These are phyloP conservation scores for Spheniscus mendiculus DNA, from an alignment of 2,113 vertebrate genomes.

Conservation along the genomic window DNA sequence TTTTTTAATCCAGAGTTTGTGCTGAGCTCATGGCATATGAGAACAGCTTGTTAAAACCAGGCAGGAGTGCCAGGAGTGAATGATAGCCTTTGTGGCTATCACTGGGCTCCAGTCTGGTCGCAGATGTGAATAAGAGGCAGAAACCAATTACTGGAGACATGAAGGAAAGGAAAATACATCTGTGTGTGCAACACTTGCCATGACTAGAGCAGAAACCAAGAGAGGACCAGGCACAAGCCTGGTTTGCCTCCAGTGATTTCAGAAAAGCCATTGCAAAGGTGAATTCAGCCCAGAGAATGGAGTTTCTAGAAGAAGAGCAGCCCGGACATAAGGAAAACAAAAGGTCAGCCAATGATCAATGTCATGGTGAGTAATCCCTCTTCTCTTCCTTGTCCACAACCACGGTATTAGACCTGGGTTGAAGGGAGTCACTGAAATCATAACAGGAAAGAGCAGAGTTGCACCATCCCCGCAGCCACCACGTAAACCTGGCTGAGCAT, in stretches of 20 bases:
- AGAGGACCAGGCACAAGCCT: background rate
- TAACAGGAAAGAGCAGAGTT: background rate
- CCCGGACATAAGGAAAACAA: background rate
- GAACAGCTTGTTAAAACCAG: background rate
- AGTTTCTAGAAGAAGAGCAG: background rate
- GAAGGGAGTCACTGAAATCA: background rate
- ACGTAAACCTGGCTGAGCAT: rapidly evolving
- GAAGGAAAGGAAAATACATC: background rate
- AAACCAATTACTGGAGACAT: background rate
- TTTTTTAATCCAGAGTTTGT: background rate
- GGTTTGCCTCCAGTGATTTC: background rate
- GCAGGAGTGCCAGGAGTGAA: background rate
- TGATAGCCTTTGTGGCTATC: background rate
- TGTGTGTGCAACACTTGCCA: background rate
- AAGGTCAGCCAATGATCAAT: background rate
- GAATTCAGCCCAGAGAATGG: background rate
- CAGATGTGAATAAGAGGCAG: background rate
- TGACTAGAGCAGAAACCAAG: background rate
- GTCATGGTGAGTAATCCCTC: background rate
- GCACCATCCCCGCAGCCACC: background rate
- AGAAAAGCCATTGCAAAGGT: background rate
- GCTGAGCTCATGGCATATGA: background rate
- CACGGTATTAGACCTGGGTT: background rate
- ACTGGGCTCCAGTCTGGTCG: background rate
- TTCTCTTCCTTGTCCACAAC: background rate